Evolutionary conservation across 2,888 invertebrate species (phyloP).

Genomic region (Rutpela maculata): DNA sequence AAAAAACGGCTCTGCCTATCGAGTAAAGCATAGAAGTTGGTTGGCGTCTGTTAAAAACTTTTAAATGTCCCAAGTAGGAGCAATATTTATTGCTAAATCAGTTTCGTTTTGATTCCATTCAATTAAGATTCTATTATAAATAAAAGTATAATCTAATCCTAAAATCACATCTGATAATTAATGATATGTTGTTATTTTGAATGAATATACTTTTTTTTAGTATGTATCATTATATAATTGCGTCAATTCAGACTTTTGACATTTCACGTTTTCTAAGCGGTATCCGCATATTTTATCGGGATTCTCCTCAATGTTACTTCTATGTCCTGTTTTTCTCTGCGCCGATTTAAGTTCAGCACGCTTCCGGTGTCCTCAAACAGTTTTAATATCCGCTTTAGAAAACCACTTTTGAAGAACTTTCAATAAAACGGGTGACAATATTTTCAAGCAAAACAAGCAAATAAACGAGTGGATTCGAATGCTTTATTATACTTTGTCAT

Average conservation of each 20-base stretch:
- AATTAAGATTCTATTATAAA: not conserved
- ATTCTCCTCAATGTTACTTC: not conserved
- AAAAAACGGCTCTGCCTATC: too few relatives aligned
- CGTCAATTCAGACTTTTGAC: not conserved
- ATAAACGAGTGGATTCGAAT: too few relatives aligned
- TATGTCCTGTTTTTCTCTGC: not conserved
- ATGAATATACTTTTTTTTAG: not conserved
- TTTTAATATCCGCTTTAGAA: not conserved
- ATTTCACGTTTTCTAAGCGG: not conserved
- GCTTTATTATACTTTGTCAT: too few relatives aligned
- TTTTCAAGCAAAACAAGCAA: too few relatives aligned
- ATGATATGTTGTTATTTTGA: conserved; percentile 1
- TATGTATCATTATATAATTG: not conserved
- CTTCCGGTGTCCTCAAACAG: not conserved
- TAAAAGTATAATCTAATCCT: not conserved
- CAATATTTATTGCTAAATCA: not conserved
- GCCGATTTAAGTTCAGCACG: not conserved
- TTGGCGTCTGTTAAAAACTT: not conserved
- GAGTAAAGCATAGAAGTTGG: too few relatives aligned
- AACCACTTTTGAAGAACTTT: too few relatives aligned
- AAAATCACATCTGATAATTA: not conserved
- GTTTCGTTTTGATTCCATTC: not conserved
- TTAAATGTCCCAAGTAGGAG: not conserved
- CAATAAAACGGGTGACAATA: too few relatives aligned
- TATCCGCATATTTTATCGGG: not conserved